Percentiles rank a stretch among this genome's conserved stretches.
phyloP scores from a whole-genome alignment of 2,113 vertebrate species.

The Zosterops lateralis region DNA sequence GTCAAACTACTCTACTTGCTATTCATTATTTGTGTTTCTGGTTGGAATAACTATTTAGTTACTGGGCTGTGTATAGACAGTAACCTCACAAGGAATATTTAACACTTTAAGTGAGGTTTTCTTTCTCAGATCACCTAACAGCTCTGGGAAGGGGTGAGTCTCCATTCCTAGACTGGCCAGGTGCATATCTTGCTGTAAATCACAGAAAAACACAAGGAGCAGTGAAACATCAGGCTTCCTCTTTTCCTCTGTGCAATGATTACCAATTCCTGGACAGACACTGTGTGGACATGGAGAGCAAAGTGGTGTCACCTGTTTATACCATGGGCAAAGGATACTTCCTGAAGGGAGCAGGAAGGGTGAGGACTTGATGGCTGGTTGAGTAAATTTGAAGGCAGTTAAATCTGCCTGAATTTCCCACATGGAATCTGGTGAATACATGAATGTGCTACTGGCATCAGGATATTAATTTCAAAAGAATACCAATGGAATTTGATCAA shows the following conservation, averaged over 20 bases:
- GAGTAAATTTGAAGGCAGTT: neutral
- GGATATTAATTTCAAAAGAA: neutral
- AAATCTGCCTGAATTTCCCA: neutral
- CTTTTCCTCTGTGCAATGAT: neutral
- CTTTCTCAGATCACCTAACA: neutral
- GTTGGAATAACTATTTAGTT: neutral
- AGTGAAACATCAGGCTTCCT: neutral
- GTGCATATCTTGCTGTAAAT: neutral
- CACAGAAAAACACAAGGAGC: neutral
- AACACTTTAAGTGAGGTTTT: neutral
- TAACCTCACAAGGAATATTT: neutral
- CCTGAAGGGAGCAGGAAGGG: neutral
- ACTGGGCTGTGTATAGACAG: neutral
- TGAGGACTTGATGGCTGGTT: neutral
- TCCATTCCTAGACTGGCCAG: neutral
- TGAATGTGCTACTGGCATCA: neutral
- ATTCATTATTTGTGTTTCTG: neutral
- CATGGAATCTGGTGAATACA: rapidly evolving
- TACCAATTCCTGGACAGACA: neutral
- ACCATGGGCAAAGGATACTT: neutral
- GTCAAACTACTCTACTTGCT: neutral
- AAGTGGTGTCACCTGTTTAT: neutral
- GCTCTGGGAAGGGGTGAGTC: neutral
- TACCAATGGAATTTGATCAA: neutral
- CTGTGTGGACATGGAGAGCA: rapidly evolving